A percentile compares a stretch with the other conserved stretches of the same genome.
phyloP scores from a whole-genome alignment of 2,888 invertebrate genomes.

The Aphidoletes aphidimyza region DNA sequence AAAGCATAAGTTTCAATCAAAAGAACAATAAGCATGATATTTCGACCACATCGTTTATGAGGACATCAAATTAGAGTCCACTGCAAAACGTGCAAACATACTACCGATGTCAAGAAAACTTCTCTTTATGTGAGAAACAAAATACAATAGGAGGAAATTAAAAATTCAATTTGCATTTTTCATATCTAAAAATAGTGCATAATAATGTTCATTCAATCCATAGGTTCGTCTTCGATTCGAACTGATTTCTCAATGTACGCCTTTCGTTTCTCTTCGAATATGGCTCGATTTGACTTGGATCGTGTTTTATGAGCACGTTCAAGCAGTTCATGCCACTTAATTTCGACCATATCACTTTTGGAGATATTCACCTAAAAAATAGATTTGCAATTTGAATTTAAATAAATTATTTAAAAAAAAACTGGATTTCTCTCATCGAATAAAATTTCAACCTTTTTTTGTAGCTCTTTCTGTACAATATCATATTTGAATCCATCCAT shows the following conservation, averaged over 20 bases:
- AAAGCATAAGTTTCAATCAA: no score
- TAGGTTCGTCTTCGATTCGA: background rate
- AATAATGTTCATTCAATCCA: background rate
- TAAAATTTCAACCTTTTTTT: background rate
- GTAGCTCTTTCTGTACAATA: background rate
- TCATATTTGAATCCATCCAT: background rate
- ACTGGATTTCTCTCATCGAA: background rate
- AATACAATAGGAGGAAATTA: no score
- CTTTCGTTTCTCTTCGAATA: background rate
- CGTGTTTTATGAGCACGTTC: background rate
- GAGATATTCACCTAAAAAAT: background rate
- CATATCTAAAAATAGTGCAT: no score
- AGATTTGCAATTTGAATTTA: background rate
- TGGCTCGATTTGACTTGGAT: background rate
- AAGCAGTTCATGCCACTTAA: constrained; percentile 17
- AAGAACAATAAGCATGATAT: no score
- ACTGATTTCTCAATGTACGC: background rate
- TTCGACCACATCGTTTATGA: no score
- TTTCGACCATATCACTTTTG: background rate
- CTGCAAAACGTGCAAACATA: no score
- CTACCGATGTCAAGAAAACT: no score
- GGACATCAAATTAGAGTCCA: no score
- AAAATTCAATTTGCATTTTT: no score
- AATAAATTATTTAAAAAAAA: background rate
- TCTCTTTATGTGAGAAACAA: no score